A percentile compares a stretch with the other conserved stretches of the same genome.
Evolutionary conservation across 2,113 vertebrate species (phyloP).

Genomic region (Procavia capensis): DNA sequence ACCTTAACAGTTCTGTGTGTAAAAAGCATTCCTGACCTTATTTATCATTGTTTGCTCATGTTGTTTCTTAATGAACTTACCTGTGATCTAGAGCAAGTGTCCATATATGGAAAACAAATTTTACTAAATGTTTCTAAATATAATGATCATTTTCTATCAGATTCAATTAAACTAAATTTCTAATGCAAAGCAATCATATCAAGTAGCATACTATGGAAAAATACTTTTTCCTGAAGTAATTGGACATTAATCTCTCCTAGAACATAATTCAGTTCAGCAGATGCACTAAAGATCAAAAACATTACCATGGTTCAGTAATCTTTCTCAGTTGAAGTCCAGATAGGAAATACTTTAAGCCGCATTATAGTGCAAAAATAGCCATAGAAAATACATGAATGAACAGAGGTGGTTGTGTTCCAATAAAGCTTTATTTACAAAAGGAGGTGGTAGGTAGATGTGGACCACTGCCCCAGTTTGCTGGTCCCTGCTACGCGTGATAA

Average conservation of each 20-base stretch:
- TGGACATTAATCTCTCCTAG: slow-evolving; percentile 4
- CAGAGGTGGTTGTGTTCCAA: not conserved
- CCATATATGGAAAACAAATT: not conserved
- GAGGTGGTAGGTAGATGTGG: not conserved
- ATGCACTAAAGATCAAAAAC: slow-evolving; percentile 10
- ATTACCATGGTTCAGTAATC: not conserved
- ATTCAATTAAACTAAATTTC: not conserved
- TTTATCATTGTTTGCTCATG: not conserved
- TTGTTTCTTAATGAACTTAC: not conserved
- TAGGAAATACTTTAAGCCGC: not conserved
- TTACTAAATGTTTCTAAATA: not conserved
- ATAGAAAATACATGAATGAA: not conserved
- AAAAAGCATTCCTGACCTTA: not conserved
- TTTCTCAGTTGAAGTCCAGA: not conserved
- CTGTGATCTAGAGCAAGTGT: not conserved
- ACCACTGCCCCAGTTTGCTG: not conserved
- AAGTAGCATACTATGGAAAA: not conserved
- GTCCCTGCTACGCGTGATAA: not conserved
- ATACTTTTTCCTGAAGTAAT: not conserved
- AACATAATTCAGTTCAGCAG: not conserved
- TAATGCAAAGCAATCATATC: slow-evolving; percentile 12
- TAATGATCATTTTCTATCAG: not conserved
- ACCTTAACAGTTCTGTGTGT: not conserved
- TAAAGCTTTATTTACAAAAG: not conserved
- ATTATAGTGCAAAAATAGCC: not conserved